Evolutionary conservation across 2,797 vertebrate genomes (phyloP).

Genomic region (Chiloscyllium punctatum): DNA sequence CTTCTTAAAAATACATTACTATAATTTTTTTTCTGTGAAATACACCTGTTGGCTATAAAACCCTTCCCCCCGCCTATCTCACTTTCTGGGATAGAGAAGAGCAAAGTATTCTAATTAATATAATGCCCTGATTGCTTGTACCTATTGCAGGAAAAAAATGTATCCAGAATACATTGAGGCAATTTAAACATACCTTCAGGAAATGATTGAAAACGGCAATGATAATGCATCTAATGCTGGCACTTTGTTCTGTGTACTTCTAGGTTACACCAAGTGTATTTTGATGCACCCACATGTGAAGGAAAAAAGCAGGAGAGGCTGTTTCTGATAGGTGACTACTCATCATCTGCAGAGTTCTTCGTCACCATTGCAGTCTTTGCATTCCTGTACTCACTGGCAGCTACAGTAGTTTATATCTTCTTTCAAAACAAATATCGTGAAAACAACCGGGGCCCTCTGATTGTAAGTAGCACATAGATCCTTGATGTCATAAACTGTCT

Average conservation of each 20-base stretch:
- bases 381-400: conserved; percentile 87
- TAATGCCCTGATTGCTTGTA: neutral
- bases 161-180: neutral
- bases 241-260: conserved; percentile 39
- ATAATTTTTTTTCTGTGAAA: neutral
- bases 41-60: neutral
- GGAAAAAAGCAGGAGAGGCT: conserved; percentile 72
- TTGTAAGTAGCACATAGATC: conserved; percentile 68
- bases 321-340: conserved; percentile 84
- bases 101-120: neutral
- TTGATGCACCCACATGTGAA: conserved; percentile 83
- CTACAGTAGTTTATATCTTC: conserved; percentile 88
- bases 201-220: conserved; percentile 42
- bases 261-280: conserved; percentile 87
- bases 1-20: neutral
- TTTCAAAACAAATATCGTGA: conserved; percentile 90
- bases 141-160: neutral
- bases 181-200: conserved; percentile 2
- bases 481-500: neutral
- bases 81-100: too few relatives aligned
- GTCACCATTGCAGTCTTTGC: conserved; percentile 92
- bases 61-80: neutral
- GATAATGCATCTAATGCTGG: conserved; percentile 39
- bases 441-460: conserved; percentile 84
- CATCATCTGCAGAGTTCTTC: conserved; percentile 92